Base-by-base conservation (phyloP, 1,140 invertebrate species). In the Bombus waltoni region DNA sequence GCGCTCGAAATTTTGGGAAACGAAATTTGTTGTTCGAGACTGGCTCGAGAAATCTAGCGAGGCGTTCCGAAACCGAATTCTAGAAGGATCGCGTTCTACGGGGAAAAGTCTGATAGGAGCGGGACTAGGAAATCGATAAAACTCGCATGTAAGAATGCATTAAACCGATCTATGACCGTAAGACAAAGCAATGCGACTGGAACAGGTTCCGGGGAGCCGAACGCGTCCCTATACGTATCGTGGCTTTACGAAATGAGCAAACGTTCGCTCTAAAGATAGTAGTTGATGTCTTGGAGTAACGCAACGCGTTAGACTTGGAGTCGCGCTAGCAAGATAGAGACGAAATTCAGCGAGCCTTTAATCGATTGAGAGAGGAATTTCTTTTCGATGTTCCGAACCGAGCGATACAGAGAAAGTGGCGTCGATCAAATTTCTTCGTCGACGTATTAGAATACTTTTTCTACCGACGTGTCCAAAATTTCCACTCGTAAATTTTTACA, bases 141-240 rank as follows among this genome's bases (percentile, higher is more conserved):
- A 87, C 68, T 87, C 85, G 88, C 89, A 82, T 81, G 88, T 87
- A 89, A 89, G 89, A 90, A 90, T 86, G 86, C 82, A 83, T 90
- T 87, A 89, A 90, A 77, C 40, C 82, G 89, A 90, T 89, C 88
- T 90, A 89, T 87, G 88, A 89, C 78, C 71, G 82, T 85, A 89
- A 87, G 89, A 89, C 88, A 90, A 90, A 90, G 88, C 86, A 87
- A 89, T 76, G 88, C 86, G 88, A 87, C 47, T 78, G 85, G 35
- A 90, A 90, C 89, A 84, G 85, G 88, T 90, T 70, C 88, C 77
- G 77, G 82, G 81, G 80, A 86, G 87, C 72, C 85, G 81, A 83
- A 87, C 79, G 84, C 47, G 81, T 44, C 73, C 42, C 35, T 73
- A 66, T 74, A 74, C 72, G 62, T 85, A 59, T 59, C 66, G 70